Evolutionary conservation across 2,888 invertebrate genomes (phyloP), one percentile per base, ranked within the genome.

Genomic region (Epinotia ramella): DNA sequence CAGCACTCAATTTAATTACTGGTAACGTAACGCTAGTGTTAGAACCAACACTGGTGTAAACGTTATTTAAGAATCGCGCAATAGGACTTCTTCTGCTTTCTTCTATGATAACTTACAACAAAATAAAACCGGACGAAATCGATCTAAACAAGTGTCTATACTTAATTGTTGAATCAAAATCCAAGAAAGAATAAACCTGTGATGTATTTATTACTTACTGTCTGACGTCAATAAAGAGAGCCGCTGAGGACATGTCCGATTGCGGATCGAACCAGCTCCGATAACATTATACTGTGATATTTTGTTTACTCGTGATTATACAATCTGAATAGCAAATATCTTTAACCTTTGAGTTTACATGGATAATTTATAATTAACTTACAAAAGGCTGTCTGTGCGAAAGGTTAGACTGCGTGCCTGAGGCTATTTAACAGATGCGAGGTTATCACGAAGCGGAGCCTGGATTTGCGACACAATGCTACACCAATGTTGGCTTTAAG

Each of bases 1-100:
- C 78, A 64, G 77, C 80, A 77, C 71, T 76, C 66, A 16, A 18
- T 63, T 66, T 67, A 72, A 72, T 64, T 57, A 56, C 57, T 56
- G n/a, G 20, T 53, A 56, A 56, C 63, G 40, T 56, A 72, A 64
- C 49, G 44, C 70, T 33, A 33, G 28, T 71, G 33, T 33, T 18
- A 62, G 70, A 53, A 62, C 49, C 53, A n/a, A n/a, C 49, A 7
- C 33, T 6, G 62, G 33, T 9, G 18, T 57, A 7, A 57, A 57
- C 18, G 20, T 12, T 57, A 57, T 57, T 20, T 20, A 57, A 57
- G 20, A 16, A 53, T n/a, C 53, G n/a, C 53, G 53, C 53, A 53
- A 53, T 53, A 13, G 16, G 3, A n/a, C 12, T 65, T 46, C 49
- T 53, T 53, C 65, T 28, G 53, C 13, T 13, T 13, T 53, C 16